Conservation (phyloP, 2,797 vertebrate genomes). For the Anguilla pacifica region DNA sequence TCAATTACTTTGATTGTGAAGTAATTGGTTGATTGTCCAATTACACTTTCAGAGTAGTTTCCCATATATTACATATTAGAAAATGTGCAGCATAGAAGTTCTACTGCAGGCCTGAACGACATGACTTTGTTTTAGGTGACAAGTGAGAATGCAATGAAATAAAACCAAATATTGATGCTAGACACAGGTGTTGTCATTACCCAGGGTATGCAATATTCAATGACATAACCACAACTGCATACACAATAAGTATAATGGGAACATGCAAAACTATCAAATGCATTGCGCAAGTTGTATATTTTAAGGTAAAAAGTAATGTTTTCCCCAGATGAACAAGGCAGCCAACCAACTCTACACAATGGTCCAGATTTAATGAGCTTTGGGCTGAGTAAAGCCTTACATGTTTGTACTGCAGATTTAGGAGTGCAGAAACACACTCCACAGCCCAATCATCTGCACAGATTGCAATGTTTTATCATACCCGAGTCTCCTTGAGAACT, state of each 20-base stretch:
- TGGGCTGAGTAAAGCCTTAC: slow-evolving; percentile 31
- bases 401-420: slow-evolving; percentile 37
- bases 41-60: no score
- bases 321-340: slow-evolving; percentile 23
- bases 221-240: neutral
- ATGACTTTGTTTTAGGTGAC: no score
- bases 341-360: slow-evolving; percentile 19
- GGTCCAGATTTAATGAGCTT: slow-evolving; percentile 38
- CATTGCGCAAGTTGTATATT: neutral
- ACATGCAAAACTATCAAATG: neutral
- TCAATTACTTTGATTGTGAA: no score
- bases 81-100: no score
- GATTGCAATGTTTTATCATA: slow-evolving; percentile 68
- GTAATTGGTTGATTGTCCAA: no score
- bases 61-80: no score
- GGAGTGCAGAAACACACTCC: slow-evolving; percentile 30
- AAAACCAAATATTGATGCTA: no score
- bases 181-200: neutral
- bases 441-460: slow-evolving; percentile 29
- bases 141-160: no score
- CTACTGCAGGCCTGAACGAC: no score
- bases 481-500: slow-evolving; percentile 78
- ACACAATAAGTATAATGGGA: neutral
- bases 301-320: neutral
- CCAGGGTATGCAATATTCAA: neutral